These are phyloP conservation scores for Drosophila leontia DNA, from an alignment of 1,140 invertebrate genomes.

Conservation along the genomic window DNA sequence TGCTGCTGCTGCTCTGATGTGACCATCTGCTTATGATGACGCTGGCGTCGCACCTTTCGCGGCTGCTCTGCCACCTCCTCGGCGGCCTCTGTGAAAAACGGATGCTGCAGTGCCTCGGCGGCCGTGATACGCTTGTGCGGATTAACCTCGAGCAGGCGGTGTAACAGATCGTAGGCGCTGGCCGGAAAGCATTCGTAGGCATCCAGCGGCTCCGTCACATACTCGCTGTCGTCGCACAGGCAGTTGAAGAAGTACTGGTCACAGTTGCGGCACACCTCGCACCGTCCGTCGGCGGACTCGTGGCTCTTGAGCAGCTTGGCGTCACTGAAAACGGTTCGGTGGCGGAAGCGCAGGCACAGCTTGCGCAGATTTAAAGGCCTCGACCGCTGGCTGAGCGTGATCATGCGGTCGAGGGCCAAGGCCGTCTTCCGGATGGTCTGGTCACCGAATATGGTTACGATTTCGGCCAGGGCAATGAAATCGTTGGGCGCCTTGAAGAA, in stretches of 20 bases:
- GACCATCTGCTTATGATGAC: constrained; percentile 26
- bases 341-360: constrained; percentile 85
- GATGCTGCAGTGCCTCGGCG: constrained; percentile 98
- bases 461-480: constrained; percentile 92
- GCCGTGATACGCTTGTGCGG: constrained; percentile 99
- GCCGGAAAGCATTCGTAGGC: constrained; percentile 75
- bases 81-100: constrained; percentile 86
- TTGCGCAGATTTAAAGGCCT: constrained; percentile 86
- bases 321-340: constrained; percentile 71
- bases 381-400: constrained; percentile 86
- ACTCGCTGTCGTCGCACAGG: constrained; percentile 68
- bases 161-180: constrained; percentile 98
- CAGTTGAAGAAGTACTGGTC: constrained; percentile 83
- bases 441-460: constrained; percentile 92
- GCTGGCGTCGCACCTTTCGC: constrained; percentile 17
- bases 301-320: constrained; percentile 60
- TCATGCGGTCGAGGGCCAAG: constrained; percentile 87
- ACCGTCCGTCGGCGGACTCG: constrained; percentile 58
- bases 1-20: constrained; percentile 17
- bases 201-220: constrained; percentile 69
- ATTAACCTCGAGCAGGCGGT: constrained; percentile 99
- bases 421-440: constrained; percentile 89
- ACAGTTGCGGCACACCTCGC: constrained; percentile 80
- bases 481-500: constrained; percentile 94
- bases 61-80: constrained; percentile 1